Evolutionary conservation across 2,888 invertebrate species (phyloP).

Genomic region (Endomychus coccineus): DNA sequence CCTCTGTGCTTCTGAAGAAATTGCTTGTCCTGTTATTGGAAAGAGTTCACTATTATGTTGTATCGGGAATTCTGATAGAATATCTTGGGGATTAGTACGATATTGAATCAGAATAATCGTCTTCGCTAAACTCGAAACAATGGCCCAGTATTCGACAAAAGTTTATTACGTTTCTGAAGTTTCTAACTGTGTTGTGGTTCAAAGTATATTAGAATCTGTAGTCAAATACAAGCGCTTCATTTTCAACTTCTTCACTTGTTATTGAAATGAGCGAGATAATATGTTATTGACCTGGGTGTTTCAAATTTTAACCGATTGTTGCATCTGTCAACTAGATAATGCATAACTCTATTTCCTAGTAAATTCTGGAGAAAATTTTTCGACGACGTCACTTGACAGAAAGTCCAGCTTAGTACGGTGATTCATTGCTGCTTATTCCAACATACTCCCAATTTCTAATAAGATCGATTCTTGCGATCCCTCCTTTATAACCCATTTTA

Average conservation of each 20-base stretch:
- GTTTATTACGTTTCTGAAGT: too few species aligned
- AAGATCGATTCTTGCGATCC: constrained; percentile 41
- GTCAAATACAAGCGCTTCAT: too few species aligned
- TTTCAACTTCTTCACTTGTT: too few species aligned
- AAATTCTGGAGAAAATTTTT: constrained; percentile 45
- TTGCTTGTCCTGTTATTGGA: constrained; percentile 44
- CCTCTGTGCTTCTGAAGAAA: constrained; percentile 48
- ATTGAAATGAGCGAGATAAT: too few species aligned
- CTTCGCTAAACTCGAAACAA: too few species aligned
- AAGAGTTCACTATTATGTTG: constrained; percentile 41
- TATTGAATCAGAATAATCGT: too few species aligned
- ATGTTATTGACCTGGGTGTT: constrained; percentile 42
- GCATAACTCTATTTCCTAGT: constrained; percentile 50
- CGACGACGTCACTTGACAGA: constrained; percentile 46
- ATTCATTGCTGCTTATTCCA: constrained; percentile 48
- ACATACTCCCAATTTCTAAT: constrained; percentile 48
- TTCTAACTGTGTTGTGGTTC: too few species aligned
- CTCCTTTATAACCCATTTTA: constrained; percentile 47
- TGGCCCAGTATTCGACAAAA: too few species aligned
- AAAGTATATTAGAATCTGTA: too few species aligned
- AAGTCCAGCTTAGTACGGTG: constrained; percentile 43
- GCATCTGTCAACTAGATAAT: constrained; percentile 50
- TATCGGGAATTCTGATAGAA: constrained; percentile 44
- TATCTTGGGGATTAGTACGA: constrained; percentile 39
- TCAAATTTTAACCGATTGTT: constrained; percentile 39